phyloP scores from a whole-genome alignment of 1,140 invertebrate species.

The Chrysomallon squamiferum region DNA sequence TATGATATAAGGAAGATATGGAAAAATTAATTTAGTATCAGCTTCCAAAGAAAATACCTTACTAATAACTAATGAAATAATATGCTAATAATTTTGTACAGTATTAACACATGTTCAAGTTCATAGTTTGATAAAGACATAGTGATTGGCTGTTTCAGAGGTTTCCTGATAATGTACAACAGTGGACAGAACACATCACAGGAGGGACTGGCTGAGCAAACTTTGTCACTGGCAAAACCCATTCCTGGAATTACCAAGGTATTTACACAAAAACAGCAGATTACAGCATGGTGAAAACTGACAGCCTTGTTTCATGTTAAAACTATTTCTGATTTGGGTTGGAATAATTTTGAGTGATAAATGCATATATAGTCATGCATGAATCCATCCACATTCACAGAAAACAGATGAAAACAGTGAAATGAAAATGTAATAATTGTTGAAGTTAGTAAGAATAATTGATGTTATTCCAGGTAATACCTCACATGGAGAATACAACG shows the following conservation, averaged over 20 bases:
- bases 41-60: no score
- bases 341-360: not conserved
- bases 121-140: no score
- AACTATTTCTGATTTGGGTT: not conserved
- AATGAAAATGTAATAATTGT: no score
- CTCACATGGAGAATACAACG: conserved; percentile 38
- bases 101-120: no score
- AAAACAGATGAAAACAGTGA: no score
- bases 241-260: conserved; percentile 24
- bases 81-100: no score
- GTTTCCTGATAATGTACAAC: conserved; percentile 27
- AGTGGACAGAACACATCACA: conserved; percentile 25
- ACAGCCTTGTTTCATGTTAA: not conserved
- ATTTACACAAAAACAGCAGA: not conserved
- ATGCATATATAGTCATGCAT: not conserved
- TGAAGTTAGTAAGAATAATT: no score
- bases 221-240: conserved; percentile 9
- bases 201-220: not conserved
- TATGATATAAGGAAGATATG: not conserved
- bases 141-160: no score
- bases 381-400: not conserved
- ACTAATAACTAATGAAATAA: no score
- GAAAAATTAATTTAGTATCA: no score
- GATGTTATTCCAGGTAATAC: conserved; percentile 39
- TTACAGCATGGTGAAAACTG: not conserved